These are phyloP conservation scores for Gryon sp. DNA, from an alignment of 1,140 invertebrate species.

Conservation along the genomic window DNA sequence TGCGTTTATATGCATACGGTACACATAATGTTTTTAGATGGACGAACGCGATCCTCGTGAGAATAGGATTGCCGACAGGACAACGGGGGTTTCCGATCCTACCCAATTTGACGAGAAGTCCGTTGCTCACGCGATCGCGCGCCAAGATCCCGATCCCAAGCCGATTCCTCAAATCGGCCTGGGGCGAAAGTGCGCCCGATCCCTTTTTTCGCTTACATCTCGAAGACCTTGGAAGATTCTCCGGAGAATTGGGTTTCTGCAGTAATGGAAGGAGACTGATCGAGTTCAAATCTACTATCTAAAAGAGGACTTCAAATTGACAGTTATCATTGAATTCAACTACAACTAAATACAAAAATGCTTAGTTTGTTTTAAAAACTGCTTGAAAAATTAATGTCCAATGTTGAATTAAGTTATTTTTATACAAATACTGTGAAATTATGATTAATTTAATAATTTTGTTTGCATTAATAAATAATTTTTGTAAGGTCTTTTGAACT, in stretches of 20 bases:
- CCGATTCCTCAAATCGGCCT: constrained; percentile 20
- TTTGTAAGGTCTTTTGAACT: too few relatives aligned
- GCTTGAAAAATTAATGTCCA: too few relatives aligned
- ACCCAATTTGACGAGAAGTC: too few relatives aligned
- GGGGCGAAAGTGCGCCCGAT: constrained; percentile 13
- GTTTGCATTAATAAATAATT: too few relatives aligned
- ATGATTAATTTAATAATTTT: too few relatives aligned
- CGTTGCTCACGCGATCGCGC: constrained; percentile 44
- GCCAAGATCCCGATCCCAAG: constrained; percentile 1
- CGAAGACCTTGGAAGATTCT: constrained; percentile 36
- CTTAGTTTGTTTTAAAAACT: too few relatives aligned
- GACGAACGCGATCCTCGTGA: constrained; percentile 60
- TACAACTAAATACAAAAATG: too few relatives aligned
- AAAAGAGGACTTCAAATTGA: too few relatives aligned
- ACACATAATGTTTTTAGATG: not conserved
- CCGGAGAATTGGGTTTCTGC: constrained; percentile 13
- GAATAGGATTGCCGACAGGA: constrained; percentile 47
- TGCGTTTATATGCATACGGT: constrained; percentile 1
- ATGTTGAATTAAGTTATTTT: too few relatives aligned
- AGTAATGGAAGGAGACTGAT: constrained; percentile 32
- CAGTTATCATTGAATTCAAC: too few relatives aligned
- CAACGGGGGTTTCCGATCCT: constrained; percentile 29
- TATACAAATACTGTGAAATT: too few relatives aligned
- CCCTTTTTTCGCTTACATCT: constrained; percentile 9
- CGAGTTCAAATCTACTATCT: too few relatives aligned